A percentile compares a stretch with the other conserved stretches of the same genome.
Conservation (phyloP, 2,113 vertebrate species). For the Morone chrysops region DNA sequence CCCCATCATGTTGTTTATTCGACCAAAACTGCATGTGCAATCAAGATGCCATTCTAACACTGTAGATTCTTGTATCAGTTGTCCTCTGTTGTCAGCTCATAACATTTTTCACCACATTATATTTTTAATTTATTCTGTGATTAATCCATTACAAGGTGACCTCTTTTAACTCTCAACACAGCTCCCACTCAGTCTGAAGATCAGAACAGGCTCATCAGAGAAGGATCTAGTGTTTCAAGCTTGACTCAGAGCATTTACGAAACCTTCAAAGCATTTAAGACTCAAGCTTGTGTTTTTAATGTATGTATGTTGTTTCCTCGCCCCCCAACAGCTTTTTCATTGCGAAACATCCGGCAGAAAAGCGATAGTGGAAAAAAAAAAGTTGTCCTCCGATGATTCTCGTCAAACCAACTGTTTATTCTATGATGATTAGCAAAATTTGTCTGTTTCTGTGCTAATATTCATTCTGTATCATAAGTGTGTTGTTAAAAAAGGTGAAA, state of each 20-base stretch:
- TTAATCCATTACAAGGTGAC: conserved; percentile 11
- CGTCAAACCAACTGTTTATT: conserved; percentile 63
- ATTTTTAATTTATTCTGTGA: conserved; percentile 24
- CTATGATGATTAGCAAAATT: conserved; percentile 44
- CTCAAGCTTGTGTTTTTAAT: conserved; percentile 39
- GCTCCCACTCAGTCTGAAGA: neutral
- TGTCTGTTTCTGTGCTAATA: conserved; percentile 73
- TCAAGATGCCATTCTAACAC: conserved; percentile 28
- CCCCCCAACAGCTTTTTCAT: conserved; percentile 20
- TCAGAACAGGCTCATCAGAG: conserved; percentile 13
- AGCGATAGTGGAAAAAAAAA: conserved; percentile 34
- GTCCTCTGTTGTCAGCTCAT: conserved; percentile 19
- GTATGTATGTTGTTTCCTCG: conserved; percentile 25
- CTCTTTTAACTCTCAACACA: conserved; percentile 22
- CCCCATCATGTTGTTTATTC: conserved; percentile 37
- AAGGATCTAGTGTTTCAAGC: conserved; percentile 3
- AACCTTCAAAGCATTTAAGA: conserved; percentile 33
- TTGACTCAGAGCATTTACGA: conserved; percentile 18
- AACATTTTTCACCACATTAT: neutral
- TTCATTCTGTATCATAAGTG: conserved; percentile 72
- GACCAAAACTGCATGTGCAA: conserved; percentile 57
- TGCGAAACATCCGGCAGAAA: conserved; percentile 32
- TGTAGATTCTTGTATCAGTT: conserved; percentile 22
- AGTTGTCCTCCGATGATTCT: conserved; percentile 42
- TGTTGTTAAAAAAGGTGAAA: conserved; percentile 62